Evolutionary conservation across 2,797 vertebrate species (phyloP).

Genomic region (Anguilla marmorata): DNA sequence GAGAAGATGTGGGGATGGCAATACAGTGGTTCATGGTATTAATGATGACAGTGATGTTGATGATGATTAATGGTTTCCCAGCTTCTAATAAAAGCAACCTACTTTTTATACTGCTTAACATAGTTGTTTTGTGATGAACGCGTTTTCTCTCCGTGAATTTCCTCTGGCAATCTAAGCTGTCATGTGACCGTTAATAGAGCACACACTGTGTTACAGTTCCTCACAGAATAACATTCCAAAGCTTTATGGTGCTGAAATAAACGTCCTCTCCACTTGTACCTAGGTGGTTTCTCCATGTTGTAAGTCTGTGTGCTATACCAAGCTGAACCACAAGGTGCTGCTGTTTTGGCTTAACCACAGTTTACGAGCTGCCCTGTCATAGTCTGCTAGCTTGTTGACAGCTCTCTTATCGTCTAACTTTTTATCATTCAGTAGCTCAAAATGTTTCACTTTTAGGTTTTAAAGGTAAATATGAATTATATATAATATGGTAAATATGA

Average conservation of each 20-base stretch:
- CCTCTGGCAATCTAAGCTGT: neutral
- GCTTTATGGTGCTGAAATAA: neutral
- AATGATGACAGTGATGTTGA: conserved; percentile 63
- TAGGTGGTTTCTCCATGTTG: neutral
- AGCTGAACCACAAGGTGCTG: conserved; percentile 40
- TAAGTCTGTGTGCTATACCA: neutral
- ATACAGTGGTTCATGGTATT: conserved; percentile 68
- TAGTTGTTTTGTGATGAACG: conserved; percentile 65
- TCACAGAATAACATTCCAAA: neutral
- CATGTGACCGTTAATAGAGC: neutral
- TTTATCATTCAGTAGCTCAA: neutral
- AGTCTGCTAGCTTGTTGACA: neutral
- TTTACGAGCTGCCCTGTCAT: neutral
- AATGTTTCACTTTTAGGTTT: neutral
- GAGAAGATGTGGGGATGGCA: conserved; percentile 61
- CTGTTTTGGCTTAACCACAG: conserved; percentile 24
- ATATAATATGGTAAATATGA: too few species aligned
- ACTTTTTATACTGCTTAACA: conserved; percentile 72
- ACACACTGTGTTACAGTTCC: neutral
- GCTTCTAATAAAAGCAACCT: conserved; percentile 76
- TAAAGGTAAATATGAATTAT: neutral
- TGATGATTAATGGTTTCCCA: conserved; percentile 72
- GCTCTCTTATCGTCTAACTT: neutral
- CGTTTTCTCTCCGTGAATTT: conserved; percentile 40
- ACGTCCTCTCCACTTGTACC: neutral